phyloP scores from a whole-genome alignment of 2,113 vertebrate genomes.

The Ailuropoda melanoleuca region DNA sequence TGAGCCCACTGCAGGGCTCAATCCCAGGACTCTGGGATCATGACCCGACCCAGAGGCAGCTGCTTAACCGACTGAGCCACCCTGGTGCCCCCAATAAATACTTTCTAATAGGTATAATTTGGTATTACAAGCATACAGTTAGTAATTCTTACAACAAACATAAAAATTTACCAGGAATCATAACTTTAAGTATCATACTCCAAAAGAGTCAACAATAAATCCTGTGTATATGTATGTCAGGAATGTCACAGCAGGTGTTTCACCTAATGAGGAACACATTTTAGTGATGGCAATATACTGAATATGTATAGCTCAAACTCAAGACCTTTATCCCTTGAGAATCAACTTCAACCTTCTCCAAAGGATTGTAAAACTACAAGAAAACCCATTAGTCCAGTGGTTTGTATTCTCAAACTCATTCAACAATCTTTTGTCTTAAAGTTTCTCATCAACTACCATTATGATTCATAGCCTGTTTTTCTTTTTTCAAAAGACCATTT shows the following conservation, averaged over 20 bases:
- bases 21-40: no score
- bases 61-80: no score
- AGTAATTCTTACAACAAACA: not conserved
- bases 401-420: not conserved
- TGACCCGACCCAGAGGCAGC: no score
- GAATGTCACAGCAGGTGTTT: not conserved
- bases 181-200: not conserved
- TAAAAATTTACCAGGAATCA: not conserved
- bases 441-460: not conserved
- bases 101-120: not conserved
- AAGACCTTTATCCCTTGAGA: not conserved
- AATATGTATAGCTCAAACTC: not conserved
- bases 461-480: not conserved
- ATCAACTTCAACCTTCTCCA: not conserved
- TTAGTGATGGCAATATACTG: not conserved
- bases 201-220: not conserved
- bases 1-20: no score
- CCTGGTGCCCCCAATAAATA: not conserved
- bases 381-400: not conserved
- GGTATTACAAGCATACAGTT: not conserved
- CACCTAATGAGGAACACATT: not conserved
- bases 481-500: not conserved
- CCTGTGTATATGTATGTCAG: not conserved
- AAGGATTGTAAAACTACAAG: not conserved
- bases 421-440: not conserved